Evolutionary conservation across 37 sponge, comb jelly and placozoan species (phyloP), one percentile per base, ranked within the genome.

Genomic region (Axinella damicornis): DNA sequence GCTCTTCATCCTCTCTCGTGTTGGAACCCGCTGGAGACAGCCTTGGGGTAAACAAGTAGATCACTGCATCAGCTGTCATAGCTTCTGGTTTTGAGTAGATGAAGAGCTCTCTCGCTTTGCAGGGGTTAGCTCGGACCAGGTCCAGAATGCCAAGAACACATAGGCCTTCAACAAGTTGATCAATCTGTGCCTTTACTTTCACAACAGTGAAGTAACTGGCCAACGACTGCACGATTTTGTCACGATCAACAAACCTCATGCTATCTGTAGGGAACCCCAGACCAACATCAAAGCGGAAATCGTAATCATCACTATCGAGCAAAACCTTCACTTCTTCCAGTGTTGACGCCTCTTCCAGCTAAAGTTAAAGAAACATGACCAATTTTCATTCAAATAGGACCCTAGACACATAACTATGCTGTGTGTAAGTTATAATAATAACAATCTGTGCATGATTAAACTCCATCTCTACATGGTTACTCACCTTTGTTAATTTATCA

Each of bases 271-370:
- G 71, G 14, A 69, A 6, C 2, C 54, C 16, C 12, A 81, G 20
- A 5, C 82, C 82, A 55, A 34, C 6, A 27, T 21, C 59, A 32
- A 40, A 81, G 1, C 82, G 31, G 31, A 81, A 81, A 34, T 69
- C 55, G 5, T 40, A 70, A 4, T 68, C 59, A 4, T 68, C 71
- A 55, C 71, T 69, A 6, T 81, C 36, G 0, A 81, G 71, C 9
- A 69, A 6, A 17, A 20, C 38, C 28, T 13, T 9, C n/a, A 83
- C 13, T 22, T 69, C 71, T 57, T 53, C 37, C 13, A 30, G 35
- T 2, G 46, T 36, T 54, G 56, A 30, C 17, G 33, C 73, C 5
- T 34, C 36, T 17, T 38, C 39, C 2, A 81, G 36, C 71, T 69
- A 34, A 39, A 73, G 38, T 12, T 46, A 9, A 9, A 46, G 9